Percentiles rank a stretch among this genome's conserved stretches.
phyloP scores from a whole-genome alignment of 2,113 vertebrate species.

The Leiothrix lutea region DNA sequence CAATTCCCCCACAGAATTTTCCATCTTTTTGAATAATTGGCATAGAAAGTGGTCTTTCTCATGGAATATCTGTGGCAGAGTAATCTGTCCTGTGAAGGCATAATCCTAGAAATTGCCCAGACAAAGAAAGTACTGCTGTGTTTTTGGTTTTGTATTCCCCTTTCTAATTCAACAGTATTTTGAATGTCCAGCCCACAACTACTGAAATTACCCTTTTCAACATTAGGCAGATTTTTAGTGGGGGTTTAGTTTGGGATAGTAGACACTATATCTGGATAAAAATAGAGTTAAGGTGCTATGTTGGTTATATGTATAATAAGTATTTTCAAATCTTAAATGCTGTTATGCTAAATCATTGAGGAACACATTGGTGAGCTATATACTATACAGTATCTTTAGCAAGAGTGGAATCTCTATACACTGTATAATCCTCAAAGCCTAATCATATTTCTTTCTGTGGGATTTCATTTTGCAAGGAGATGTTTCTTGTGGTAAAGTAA shows the following conservation, averaged over 20 bases:
- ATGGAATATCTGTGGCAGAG: background rate
- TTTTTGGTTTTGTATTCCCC: background rate
- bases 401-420: background rate
- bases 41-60: background rate
- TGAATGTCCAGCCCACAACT: background rate
- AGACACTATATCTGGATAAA: background rate
- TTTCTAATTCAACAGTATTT: background rate
- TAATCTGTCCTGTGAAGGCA: background rate
- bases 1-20: background rate
- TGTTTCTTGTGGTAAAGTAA: slow-evolving; percentile 14
- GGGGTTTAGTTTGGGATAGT: background rate
- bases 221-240: background rate
- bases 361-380: background rate
- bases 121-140: background rate
- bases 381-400: background rate
- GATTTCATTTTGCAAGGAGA: background rate
- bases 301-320: background rate
- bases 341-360: background rate
- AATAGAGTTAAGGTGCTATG: background rate
- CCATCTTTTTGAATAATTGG: background rate
- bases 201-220: background rate
- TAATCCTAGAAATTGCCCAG: background rate
- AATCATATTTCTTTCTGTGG: background rate
- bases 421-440: background rate
- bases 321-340: background rate